These are phyloP conservation scores for Dicrostonyx torquatus DNA, from an alignment of 2,797 vertebrate genomes.

Conservation along the genomic window DNA sequence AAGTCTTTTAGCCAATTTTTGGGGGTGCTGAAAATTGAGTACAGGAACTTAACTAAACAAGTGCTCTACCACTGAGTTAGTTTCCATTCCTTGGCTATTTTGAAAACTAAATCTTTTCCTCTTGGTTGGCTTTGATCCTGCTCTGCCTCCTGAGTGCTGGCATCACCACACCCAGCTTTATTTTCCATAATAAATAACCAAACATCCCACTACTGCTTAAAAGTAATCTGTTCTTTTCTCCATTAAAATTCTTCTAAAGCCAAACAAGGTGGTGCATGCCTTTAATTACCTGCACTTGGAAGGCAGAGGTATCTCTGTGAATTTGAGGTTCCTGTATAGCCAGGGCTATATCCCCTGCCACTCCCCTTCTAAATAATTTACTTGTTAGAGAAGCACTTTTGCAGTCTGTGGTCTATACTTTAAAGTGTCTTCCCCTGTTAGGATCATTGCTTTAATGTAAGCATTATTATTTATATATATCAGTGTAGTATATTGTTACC, in stretches of 20 bases:
- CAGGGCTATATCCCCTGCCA: neutral
- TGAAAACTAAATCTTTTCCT: neutral
- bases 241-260: neutral
- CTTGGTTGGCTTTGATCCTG: neutral
- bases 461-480: neutral
- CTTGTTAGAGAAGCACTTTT: neutral
- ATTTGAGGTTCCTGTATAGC: neutral
- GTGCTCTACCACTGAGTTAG: neutral
- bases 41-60: neutral
- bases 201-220: neutral
- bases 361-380: neutral
- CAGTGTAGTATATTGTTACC: neutral
- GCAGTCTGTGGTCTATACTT: neutral
- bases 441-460: slow-evolving; percentile 43
- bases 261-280: neutral
- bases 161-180: neutral
- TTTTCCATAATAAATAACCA: neutral
- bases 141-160: neutral
- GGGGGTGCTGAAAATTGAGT: neutral
- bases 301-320: neutral
- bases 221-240: neutral
- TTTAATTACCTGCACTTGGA: neutral
- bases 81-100: neutral
- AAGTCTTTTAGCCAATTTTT: neutral
- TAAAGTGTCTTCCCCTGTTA: neutral